Conservation (phyloP, 2,113 vertebrate species). For the Trichomycterus rosablanca region DNA sequence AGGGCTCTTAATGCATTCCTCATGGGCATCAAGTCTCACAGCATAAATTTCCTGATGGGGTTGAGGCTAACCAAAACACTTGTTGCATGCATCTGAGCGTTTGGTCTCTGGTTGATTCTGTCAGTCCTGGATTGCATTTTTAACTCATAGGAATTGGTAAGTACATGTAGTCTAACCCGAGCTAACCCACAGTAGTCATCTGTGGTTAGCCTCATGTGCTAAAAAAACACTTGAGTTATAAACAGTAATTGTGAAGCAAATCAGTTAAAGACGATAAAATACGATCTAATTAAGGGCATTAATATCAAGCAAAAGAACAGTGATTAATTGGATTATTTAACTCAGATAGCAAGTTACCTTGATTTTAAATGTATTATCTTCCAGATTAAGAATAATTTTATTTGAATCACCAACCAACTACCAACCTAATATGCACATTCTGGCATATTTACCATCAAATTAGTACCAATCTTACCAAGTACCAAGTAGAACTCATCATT, state of each 20-base stretch:
- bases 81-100: slow-evolving; percentile 11
- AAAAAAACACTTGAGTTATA: slow-evolving; percentile 4
- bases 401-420: too few relatives aligned
- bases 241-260: not conserved
- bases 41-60: slow-evolving; percentile 22
- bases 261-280: not conserved
- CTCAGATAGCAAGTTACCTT: too few relatives aligned
- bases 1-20: slow-evolving; percentile 19
- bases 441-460: too few relatives aligned
- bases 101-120: slow-evolving; percentile 12
- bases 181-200: too few relatives aligned
- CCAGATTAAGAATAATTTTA: too few relatives aligned
- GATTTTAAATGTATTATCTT: too few relatives aligned
- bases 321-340: too few relatives aligned
- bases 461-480: too few relatives aligned
- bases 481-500: too few relatives aligned
- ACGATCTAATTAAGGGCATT: too few relatives aligned
- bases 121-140: slow-evolving; percentile 18
- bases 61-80: slow-evolving; percentile 24
- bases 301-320: too few relatives aligned
- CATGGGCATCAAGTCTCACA: slow-evolving; percentile 17
- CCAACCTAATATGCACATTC: too few relatives aligned
- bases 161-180: slow-evolving; percentile 6
- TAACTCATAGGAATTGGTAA: slow-evolving; percentile 4
- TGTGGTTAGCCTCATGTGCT: slow-evolving; percentile 12